Base-by-base conservation (phyloP, 2,797 vertebrate species). In the Cynodonichthys magdalenae region DNA sequence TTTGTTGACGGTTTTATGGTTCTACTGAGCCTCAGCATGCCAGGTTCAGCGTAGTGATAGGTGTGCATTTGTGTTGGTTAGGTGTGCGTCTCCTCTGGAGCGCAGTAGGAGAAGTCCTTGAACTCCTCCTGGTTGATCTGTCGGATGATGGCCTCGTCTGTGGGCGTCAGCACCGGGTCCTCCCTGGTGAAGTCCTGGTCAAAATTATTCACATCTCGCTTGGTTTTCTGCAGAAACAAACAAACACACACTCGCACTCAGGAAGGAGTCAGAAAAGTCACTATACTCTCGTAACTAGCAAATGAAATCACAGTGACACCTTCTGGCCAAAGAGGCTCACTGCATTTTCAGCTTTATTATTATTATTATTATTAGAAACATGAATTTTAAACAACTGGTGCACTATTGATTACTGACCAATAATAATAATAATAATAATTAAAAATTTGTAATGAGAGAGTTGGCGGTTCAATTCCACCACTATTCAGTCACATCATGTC, bases 121-220 rank as follows among this genome's bases (percentile, higher is more conserved):
- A 99, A 99, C 92, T 99, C 98, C 81, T 98, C 98, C 91, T 99
- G 97, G 92, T 99, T 99, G 92, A 99, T 99, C 93, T 99, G 98
- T 90, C 97, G 96, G 88, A 99, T 95, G 86, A 99, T 98, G 75
- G 96, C 94, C 82, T 99, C 98, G 39, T 99, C 97, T 62, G 98
- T 97, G 49, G 96, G 95, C 0, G 98, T 99, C 89, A 99, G 91
- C 61, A 97, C 92, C 0, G 98, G 97, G 75, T 99, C 97, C 91
- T 99, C 98, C 83, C 97, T 95, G 46, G 98, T 99, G 93, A 99
- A 99, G 93, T 99, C 97, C 94, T 99, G 97, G 93, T 99, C 97
- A 77, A 99, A 99, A 92, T 99, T 99, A 95, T 99, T 99, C 92
- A 99, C 98, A 54, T 99, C 98, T 86, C 96, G 95, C 93, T 98